Base-by-base conservation (phyloP, 1,140 invertebrate species). In the Drosophila parabipectinata region DNA sequence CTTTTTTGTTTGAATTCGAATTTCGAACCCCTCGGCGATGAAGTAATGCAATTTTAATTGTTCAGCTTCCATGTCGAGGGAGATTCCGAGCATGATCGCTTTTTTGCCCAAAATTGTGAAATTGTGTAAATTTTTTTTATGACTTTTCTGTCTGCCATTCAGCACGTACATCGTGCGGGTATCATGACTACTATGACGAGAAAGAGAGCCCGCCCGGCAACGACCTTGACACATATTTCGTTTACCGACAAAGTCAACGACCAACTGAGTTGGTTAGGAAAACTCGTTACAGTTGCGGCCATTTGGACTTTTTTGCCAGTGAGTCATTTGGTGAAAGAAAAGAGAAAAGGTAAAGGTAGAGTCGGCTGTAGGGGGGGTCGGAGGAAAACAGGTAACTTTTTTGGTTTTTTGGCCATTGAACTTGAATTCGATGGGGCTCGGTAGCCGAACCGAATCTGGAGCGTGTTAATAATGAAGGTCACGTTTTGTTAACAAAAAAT, bases 211-310 rank as follows among this genome's bases (percentile, higher is more conserved):
- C 14, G 45, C 41, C 32, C 60, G 53, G 39, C 53, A 21, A 21
- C 57, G 81, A 84, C 81, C 81, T 87, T 87, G 81, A 82, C 81
- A 85, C 68, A 85, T 59, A 72, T 69, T 69, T 53, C 26, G 12
- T 15, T 9, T 21, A 18, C 24, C 8, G 32, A 26, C 53, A 52
- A 68, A 69, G 66, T 69, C 66, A 69, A 69, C 66, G 66, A 69
- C 66, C 66, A 69, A 67, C 59, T 34, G 18, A 67, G 63, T 18
- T 56, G 41, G 32, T 39, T 68, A n/a, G 66, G 66, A 69, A 68
- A 69, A 69, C 63, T 48, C 50, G 66, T 68, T 67, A 55, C 51
- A 47, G 62, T 67, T 64, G 61, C 50, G 51, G 47, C 6, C 21
- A 8, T 9, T 28, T 1, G 24, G 24, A n/a, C 28, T 41, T 48